Base-by-base conservation (phyloP, 2,888 invertebrate genomes). In the Cataglyphis cursor region DNA sequence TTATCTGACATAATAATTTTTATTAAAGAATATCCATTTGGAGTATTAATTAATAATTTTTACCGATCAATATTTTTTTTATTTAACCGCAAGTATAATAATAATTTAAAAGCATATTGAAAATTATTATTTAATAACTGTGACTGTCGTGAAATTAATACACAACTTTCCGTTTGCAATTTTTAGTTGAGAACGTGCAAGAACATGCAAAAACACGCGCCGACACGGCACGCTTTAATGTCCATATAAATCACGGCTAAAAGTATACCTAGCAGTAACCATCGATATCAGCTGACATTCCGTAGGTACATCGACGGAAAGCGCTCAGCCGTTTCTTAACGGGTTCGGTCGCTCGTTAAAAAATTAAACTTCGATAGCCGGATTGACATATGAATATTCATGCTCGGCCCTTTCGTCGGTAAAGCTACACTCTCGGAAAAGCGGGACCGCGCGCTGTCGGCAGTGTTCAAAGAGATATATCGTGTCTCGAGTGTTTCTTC, bases 371-470 rank as follows among this genome's bases (percentile, higher is more conserved):
- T 81, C 74, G 85, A 86, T 85, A 84, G 78, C 74, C 84, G 59
- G 78, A 85, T 85, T 68, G 89, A 81, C 61, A 62, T 90, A 90
- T 92, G 92, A 92, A 92, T 92, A 92, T 92, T 92, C 92, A 92
- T 90, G 84, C 48, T 44, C 44, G 76, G 44, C 31, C 54, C 80
- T 92, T 92, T 89, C 89, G 88, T 91, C 90, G 89, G 90, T 86
- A 57, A n/a, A 82, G 62, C 82, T 31, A 68, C 66, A 74, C 82
- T 84, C 82, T 84, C 82, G 88, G 87, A 88, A 90, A 87, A 87
- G 82, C 87, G 66, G 86, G 75, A 66, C 81, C 74, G 85, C 74
- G 85, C 41, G 41, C 72, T 72, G 78, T 85, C 91, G 91, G 91
- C 92, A 48, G 35, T 44, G 74, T 76, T 92, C 91, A 92, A 92